Percentiles rank a stretch among this genome's conserved stretches.
Evolutionary conservation across 2,113 vertebrate genomes (phyloP).

Genomic region (Coryphaenoides rupestris): DNA sequence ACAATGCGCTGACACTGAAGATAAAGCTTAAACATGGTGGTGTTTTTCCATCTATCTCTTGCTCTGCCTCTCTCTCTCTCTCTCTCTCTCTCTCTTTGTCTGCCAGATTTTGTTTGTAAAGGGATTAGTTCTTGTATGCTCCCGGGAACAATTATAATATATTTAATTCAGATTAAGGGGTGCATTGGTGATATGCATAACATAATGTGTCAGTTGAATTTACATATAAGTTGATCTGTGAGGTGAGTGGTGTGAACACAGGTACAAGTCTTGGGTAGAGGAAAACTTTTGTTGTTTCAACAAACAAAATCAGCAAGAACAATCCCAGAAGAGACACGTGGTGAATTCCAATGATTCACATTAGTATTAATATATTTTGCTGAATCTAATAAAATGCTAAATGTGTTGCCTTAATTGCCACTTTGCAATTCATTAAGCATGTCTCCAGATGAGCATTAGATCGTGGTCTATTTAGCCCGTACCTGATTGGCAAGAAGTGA

Average conservation of each 20-base stretch:
- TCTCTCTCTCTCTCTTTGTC: conserved; percentile 10
- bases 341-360: conserved; percentile 27
- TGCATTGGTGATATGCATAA: too few relatives aligned
- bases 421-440: conserved; percentile 50
- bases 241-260: too few relatives aligned
- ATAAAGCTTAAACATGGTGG: conserved; percentile 17
- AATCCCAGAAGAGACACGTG: conserved; percentile 1
- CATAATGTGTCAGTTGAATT: too few relatives aligned
- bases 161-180: not conserved
- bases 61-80: not conserved
- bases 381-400: conserved; percentile 47
- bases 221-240: too few relatives aligned
- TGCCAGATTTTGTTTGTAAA: not conserved
- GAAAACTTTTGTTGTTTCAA: not conserved
- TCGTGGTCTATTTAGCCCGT: conserved; percentile 44
- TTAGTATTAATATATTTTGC: conserved; percentile 47
- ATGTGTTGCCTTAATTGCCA: conserved; percentile 41
- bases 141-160: conserved; percentile 7
- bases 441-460: conserved; percentile 38
- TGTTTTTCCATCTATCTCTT: conserved; percentile 12
- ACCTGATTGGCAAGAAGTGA: conserved; percentile 49
- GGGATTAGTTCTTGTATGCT: conserved; percentile 11
- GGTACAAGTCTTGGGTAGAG: too few relatives aligned
- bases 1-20: conserved; percentile 35
- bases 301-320: conserved; percentile 15